phyloP scores from a whole-genome alignment of 2,797 vertebrate genomes.

The Lithobates sylvaticus region DNA sequence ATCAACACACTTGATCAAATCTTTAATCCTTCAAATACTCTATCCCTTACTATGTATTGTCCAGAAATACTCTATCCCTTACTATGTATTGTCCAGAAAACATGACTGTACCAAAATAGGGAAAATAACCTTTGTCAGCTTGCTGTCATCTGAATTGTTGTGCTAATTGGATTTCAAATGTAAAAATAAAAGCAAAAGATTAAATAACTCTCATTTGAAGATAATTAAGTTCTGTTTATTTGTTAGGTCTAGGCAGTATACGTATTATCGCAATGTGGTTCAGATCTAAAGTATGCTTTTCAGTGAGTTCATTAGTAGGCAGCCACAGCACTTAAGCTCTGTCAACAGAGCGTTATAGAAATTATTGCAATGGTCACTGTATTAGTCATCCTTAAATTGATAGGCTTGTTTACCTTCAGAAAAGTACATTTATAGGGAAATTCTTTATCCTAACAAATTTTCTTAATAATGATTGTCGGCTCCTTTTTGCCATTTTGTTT shows the following conservation, averaged over 20 bases:
- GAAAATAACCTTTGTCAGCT: neutral
- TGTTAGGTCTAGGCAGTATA: neutral
- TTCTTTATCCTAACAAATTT: slow-evolving; percentile 29
- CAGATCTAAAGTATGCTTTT: neutral
- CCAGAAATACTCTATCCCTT: too few species aligned
- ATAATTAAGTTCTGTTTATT: neutral
- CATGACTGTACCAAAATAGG: neutral
- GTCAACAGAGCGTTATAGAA: neutral
- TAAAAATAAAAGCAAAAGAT: neutral
- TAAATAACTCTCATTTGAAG: neutral
- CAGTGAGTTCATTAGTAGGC: neutral
- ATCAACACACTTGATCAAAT: neutral
- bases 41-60: neutral
- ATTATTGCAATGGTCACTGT: slow-evolving; percentile 13
- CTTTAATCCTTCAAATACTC: neutral
- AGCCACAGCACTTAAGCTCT: neutral
- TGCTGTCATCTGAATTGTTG: neutral
- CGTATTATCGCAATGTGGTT: neutral
- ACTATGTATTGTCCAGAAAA: too few species aligned
- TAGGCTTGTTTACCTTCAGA: slow-evolving; percentile 26
- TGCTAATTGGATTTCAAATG: too few species aligned
- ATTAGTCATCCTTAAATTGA: slow-evolving; percentile 35
- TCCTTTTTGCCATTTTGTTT: slow-evolving; percentile 38
- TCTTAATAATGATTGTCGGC: slow-evolving; percentile 29
- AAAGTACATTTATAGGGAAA: slow-evolving; percentile 33